Percentiles rank a stretch among this genome's conserved stretches.
Evolutionary conservation across 1,140 invertebrate genomes (phyloP).

Genomic region (Drosophila takahashii): DNA sequence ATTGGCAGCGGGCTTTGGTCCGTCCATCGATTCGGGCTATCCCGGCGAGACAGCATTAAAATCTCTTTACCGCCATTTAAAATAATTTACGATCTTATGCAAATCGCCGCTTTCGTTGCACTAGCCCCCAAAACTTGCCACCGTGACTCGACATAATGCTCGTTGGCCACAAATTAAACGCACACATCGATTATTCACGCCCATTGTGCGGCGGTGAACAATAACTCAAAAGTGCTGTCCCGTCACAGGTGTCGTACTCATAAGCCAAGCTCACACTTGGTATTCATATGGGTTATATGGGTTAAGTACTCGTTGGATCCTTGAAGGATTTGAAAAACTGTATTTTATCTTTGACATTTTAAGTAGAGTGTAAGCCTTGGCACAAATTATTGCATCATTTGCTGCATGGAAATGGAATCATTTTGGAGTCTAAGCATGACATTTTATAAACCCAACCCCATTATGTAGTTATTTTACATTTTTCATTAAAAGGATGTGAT

Average conservation of each 20-base stretch:
- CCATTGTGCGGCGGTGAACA: constrained; percentile 41
- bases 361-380: no score
- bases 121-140: constrained; percentile 20
- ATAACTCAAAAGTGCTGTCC: constrained; percentile 2
- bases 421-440: no score
- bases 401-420: no score
- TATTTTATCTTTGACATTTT: no score
- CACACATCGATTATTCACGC: constrained; percentile 61
- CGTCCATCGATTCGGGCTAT: background rate
- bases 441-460: no score
- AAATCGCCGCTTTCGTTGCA: constrained; percentile 46
- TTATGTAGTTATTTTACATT: no score
- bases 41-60: constrained; percentile 39
- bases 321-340: no score
- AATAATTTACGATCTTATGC: constrained; percentile 71
- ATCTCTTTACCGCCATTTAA: constrained; percentile 65
- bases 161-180: constrained; percentile 33
- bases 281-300: background rate
- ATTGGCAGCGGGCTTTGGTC: constrained; percentile 38
- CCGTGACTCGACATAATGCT: constrained; percentile 58
- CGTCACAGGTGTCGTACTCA: constrained; percentile 27
- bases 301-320: background rate
- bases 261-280: constrained; percentile 12
- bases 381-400: no score
- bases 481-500: no score